These are phyloP conservation scores for Scomber colias DNA, from an alignment of 2,113 vertebrate genomes.

Conservation along the genomic window DNA sequence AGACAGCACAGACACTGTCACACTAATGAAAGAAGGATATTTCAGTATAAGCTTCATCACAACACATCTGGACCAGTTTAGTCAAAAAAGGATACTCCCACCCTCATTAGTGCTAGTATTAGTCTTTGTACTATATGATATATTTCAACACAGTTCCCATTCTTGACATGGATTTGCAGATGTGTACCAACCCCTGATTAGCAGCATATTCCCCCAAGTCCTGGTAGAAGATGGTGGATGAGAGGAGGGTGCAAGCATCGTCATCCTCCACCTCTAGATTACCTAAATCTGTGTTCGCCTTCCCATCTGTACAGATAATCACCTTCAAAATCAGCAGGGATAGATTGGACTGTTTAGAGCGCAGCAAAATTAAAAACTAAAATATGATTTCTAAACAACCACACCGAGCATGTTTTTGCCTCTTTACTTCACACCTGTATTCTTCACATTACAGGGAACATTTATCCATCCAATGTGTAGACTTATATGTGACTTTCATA, in stretches of 20 bases:
- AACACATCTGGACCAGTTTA: constrained; percentile 4
- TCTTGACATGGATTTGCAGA: background rate
- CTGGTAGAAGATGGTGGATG: constrained; percentile 85
- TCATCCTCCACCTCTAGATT: constrained; percentile 80
- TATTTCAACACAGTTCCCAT: background rate
- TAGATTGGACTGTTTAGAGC: background rate
- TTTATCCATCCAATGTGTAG: background rate
- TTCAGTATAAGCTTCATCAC: constrained; percentile 27
- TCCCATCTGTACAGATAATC: constrained; percentile 86
- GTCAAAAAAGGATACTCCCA: background rate
- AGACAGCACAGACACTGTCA: constrained; percentile 85
- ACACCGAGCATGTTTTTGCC: background rate
- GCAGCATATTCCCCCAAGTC: constrained; percentile 81
- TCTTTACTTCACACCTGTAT: background rate
- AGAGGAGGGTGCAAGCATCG: constrained; percentile 68
- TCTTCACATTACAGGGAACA: background rate
- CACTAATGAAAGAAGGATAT: constrained; percentile 66
- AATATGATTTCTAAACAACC: background rate
- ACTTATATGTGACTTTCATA: no score
- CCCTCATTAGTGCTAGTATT: background rate
- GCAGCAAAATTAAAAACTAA: background rate
- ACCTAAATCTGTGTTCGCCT: constrained; percentile 84
- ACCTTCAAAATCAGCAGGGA: constrained; percentile 77
- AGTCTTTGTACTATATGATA: background rate
- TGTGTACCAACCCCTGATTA: constrained; percentile 72